Base-by-base conservation (phyloP, 2,888 invertebrate genomes). In the Lasius platythorax region DNA sequence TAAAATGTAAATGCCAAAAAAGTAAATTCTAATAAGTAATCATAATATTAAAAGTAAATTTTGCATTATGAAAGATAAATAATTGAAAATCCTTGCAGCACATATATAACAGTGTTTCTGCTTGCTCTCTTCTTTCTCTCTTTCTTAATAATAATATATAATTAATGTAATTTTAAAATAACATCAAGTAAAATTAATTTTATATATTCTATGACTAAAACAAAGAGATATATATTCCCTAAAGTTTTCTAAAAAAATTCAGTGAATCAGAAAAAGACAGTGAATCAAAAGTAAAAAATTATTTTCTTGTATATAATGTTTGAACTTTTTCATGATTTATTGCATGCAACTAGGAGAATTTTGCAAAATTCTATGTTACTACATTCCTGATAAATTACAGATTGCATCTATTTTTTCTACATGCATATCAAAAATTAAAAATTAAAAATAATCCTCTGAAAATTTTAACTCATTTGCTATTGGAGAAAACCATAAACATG, bases 361-460 rank as follows among this genome's bases (percentile, higher is more conserved):
- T 74, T 73, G 6, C 4, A 28, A 85, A 82, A 73, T 83, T 56
- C 30, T 61, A 75, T 56, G n/a, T 70, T 67, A 61, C 74, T 84
- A 63, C 72, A 56, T 50, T 79, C 33, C 30, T 70, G 56, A 75
- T 83, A 89, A 75, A 53, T 61, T 76, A 58, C 43, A 66, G 37
- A 85, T 66, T 83, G 87, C 74, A 66, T 68, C 64, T 79, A 18
- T 61, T 43, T 78, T 82, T 70, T 81, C 66, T 78, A 79, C 78
- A 72, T 61, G 79, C 90, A 90, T 89, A 86, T 85, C 87, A 84
- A 89, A 72, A 61, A 87, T 90, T 79, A 84, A 87, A 84, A 64
- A 64, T 63, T 23, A 70, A 85, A 33, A 28, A 28, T 67, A 50
- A 82, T 75, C n/a, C 3, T 70, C 43, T 70, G 0, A 30, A 68